A percentile compares a stretch with the other conserved stretches of the same genome.
Conservation (phyloP, 2,113 vertebrate genomes). For the Phaethornis superciliosus region DNA sequence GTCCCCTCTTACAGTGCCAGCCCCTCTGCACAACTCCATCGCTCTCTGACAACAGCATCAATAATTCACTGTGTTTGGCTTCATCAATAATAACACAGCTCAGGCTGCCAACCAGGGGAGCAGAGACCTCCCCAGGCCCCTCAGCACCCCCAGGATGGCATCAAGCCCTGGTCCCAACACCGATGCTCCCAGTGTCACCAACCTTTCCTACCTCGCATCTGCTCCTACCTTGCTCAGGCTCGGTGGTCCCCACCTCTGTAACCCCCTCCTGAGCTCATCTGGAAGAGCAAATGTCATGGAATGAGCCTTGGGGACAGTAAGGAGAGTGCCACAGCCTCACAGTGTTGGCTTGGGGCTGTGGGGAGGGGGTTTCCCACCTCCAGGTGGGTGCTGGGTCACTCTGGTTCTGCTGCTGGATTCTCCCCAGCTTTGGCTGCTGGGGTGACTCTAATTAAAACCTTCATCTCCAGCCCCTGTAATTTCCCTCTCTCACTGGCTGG, state of each 20-base stretch:
- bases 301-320: background rate
- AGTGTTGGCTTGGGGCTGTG: background rate
- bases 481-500: background rate
- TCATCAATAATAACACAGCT: background rate
- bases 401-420: fast-evolving
- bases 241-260: fast-evolving
- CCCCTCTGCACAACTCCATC: background rate
- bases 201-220: background rate
- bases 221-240: fast-evolving
- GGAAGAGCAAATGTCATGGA: background rate
- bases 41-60: background rate
- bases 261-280: fast-evolving
- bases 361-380: background rate
- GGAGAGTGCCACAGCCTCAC: background rate
- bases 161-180: background rate
- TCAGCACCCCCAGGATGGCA: fast-evolving
- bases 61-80: background rate
- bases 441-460: background rate
- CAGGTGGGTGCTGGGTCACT: fast-evolving
- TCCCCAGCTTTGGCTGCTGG: background rate
- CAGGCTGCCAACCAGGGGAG: background rate
- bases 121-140: background rate
- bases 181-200: fast-evolving
- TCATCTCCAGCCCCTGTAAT: background rate
- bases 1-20: background rate